Base-by-base conservation (phyloP, 2,797 vertebrate species). In the Poeciliopsis infans region DNA sequence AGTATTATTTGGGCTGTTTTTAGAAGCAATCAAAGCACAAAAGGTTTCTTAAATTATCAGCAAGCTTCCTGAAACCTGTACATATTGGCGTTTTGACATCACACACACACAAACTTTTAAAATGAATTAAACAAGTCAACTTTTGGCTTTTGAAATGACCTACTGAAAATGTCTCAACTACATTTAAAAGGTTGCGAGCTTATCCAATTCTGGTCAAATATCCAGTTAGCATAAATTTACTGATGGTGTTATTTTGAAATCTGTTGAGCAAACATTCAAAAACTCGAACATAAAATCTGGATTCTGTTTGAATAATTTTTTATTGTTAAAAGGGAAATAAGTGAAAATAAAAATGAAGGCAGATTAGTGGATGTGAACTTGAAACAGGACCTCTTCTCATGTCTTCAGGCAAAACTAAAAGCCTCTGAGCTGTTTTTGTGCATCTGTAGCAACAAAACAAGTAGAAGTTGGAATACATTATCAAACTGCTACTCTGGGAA, bases 401-500 rank as follows among this genome's bases (percentile, higher is more conserved):
- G 20, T 18, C 64, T 41, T 5, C 36, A 68, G 64, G 11, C 41
- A 15, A 43, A 2, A n/a, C 39, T 43, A 45, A 69, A 36, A 43
- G 39, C 66, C 66, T 43, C 39, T 2, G 18, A 43, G 41, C 15
- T 15, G 66, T 25, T 74, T 76, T 41, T 75, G 72, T 78, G 83
- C 73, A 71, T 5, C 20, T 55, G 78, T n/a, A 68, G 86, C 77
- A 59, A 79, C 83, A 79, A 4, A 75, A 36, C 28, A 55, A 68
- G 18, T 75, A 5, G 51, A 76, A 39, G 1, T 4, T 69, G 61
- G 72, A 76, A 85, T 81, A 78, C n/a, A 59, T 64, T 3, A 79
- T 82, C 77, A 81, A 83, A 59, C 69, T 25, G 20, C 53, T 74
- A 49, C 39, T 23, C 69, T 69, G 55, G 53, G 82, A 82, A 81